phyloP scores from a whole-genome alignment of 2,888 invertebrate species.

The Nasonovia ribisnigri region DNA sequence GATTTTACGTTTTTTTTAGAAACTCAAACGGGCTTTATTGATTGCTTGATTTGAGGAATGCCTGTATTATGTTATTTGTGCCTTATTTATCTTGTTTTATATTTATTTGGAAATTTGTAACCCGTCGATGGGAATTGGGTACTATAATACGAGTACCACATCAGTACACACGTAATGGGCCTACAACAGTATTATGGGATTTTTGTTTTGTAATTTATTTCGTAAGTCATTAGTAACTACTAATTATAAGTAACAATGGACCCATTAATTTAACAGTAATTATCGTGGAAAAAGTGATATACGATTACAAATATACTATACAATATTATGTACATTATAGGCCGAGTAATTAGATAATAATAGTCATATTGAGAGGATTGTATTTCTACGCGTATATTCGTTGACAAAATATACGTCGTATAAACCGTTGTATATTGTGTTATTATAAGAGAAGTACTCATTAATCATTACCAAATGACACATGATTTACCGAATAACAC shows the following conservation, averaged over 20 bases:
- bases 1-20: not conserved
- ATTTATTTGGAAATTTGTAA: conserved; percentile 35
- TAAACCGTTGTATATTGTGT: not conserved
- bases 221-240: conserved; percentile 61
- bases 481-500: not conserved
- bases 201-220: conserved; percentile 63
- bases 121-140: conserved; percentile 47
- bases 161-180: not conserved
- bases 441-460: not conserved
- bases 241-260: conserved; percentile 61
- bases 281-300: conserved; percentile 53
- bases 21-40: not conserved
- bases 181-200: conserved; percentile 42
- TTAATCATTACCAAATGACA: conserved; percentile 27
- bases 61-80: not conserved
- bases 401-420: conserved; percentile 34
- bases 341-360: conserved; percentile 46
- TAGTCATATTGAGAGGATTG: conserved; percentile 29
- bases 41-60: not conserved
- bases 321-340: not conserved
- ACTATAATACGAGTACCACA: not conserved
- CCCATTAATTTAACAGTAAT: conserved; percentile 56
- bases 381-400: not conserved
- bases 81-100: conserved; percentile 12
- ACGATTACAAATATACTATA: conserved; percentile 41